phyloP scores from a whole-genome alignment of 2,113 vertebrate species.

The Python bivittatus region DNA sequence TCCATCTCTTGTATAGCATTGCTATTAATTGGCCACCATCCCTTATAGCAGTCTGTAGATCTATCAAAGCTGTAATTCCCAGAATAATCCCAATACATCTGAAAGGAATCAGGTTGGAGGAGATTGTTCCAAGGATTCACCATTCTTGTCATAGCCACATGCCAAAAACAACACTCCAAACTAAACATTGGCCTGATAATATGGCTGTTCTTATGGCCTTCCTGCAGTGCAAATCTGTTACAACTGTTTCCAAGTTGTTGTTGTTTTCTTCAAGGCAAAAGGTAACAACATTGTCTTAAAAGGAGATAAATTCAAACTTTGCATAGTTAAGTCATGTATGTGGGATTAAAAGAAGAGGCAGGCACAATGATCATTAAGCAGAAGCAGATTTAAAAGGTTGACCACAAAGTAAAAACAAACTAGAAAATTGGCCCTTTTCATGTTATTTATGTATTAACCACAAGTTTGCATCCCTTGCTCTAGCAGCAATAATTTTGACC shows the following conservation, averaged over 20 bases:
- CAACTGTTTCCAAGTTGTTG: conserved; percentile 23
- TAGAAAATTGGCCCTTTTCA: conserved; percentile 43
- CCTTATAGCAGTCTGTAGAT: not conserved
- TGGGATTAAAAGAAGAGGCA: conserved; percentile 26
- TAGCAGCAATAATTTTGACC: conserved; percentile 47
- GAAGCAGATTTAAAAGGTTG: conserved; percentile 25
- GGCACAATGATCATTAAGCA: conserved; percentile 43
- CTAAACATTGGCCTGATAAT: not conserved
- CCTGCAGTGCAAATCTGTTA: conserved; percentile 22
- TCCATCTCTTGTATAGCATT: not conserved
- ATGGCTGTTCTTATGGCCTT: not conserved
- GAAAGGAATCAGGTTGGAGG: not conserved
- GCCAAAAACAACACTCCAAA: not conserved
- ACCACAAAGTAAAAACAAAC: conserved; percentile 20
- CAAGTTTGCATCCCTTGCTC: conserved; percentile 45
- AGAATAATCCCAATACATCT: not conserved
- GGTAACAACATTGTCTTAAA: conserved; percentile 22
- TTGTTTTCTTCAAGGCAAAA: conserved; percentile 4
- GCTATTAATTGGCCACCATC: not conserved
- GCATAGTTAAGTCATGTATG: not conserved
- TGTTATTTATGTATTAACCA: conserved; percentile 47
- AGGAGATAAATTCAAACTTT: conserved; percentile 28
- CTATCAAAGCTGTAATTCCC: not conserved
- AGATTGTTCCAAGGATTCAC: not conserved
- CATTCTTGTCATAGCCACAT: not conserved